Base-by-base conservation (phyloP, 2,888 invertebrate species). In the Aplocera efformata region DNA sequence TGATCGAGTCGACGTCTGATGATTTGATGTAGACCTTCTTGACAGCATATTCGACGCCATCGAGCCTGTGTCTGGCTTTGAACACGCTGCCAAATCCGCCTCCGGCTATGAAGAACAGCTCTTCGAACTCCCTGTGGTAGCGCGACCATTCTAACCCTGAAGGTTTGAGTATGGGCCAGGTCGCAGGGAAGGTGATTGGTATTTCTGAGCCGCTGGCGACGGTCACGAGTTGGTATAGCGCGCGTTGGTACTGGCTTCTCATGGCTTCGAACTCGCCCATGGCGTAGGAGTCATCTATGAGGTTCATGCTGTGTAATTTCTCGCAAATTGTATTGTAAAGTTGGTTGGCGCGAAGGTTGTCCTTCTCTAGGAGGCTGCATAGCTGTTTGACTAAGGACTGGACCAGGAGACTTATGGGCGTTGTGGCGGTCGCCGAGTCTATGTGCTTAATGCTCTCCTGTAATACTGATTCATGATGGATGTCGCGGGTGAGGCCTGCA, bases 21-120 rank as follows among this genome's bases (percentile, higher is more conserved):
- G 92, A 91, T 53, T 90, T 90, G 21, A 93, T 92, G 46, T 80
- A 84, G 24, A 93, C 93, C 69, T 95, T 94, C 71, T 95, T 96
- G 0, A 96, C 90, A 0, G 96, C 96, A 81, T 95, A 96, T 59
- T 93, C 91, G 1, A 91, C 91, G 4, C 92, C 92, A 65, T 96
- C 96, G 3, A 95, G 71, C 61, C 93, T 91, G 67, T 95, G 93
- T 53, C 89, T 89, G 0, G 94, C 95, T 80, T 91, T 92, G 66
- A 89, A 95, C 1, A 95, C 95, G 53, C 90, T 90, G 0, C 95
- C 95, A 67, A 95, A 95, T 10, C 94, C 95, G 7, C 94, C 94
- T 9, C 90, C 89, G 42, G 93, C 94, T 45, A 94, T 92, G 53
- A 90, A 93, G 49, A 83, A 90, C 0, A 93, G 63, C 67, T 94